phyloP scores from a whole-genome alignment of 2,888 invertebrate species.

The Drosophila paranaensis region DNA sequence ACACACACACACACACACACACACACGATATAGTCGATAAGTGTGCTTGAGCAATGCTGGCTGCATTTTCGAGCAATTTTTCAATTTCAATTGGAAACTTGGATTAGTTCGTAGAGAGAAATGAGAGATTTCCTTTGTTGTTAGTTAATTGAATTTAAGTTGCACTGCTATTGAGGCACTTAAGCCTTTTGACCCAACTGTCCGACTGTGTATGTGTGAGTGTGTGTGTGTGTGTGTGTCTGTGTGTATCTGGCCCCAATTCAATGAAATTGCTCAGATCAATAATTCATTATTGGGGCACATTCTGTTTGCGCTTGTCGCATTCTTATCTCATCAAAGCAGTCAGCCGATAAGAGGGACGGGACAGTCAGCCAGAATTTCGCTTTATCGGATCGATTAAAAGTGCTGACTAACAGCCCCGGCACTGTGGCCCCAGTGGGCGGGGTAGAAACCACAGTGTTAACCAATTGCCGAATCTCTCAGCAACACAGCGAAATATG shows the following conservation, averaged over 20 bases:
- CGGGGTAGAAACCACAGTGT: slow-evolving; percentile 1
- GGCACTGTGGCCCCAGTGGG: neutral
- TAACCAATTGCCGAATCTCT: slow-evolving; percentile 15
- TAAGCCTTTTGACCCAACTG: slow-evolving; percentile 7
- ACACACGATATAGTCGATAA: neutral
- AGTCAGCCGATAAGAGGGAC: slow-evolving; percentile 20
- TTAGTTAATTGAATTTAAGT: slow-evolving; percentile 5
- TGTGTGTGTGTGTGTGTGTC: neutral
- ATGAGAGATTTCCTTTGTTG: neutral
- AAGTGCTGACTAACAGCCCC: slow-evolving; percentile 7
- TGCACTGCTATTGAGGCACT: neutral
- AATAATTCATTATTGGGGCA: slow-evolving; percentile 39
- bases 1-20: neutral
- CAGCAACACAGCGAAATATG: neutral
- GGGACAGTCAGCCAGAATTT: neutral
- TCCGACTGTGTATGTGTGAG: neutral
- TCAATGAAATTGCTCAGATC: slow-evolving; percentile 31
- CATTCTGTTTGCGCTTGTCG: slow-evolving; percentile 28
- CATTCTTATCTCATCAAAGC: slow-evolving; percentile 30
- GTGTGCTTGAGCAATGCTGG: neutral
- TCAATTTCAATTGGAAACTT: slow-evolving; percentile 7
- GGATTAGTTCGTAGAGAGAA: slow-evolving; percentile 1
- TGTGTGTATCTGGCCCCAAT: slow-evolving; percentile 5
- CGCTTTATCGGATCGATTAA: slow-evolving; percentile 21
- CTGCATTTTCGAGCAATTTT: slow-evolving; percentile 1